These are phyloP conservation scores for Euura saliciscinereae DNA, from an alignment of 1,140 invertebrate species.

Conservation along the genomic window DNA sequence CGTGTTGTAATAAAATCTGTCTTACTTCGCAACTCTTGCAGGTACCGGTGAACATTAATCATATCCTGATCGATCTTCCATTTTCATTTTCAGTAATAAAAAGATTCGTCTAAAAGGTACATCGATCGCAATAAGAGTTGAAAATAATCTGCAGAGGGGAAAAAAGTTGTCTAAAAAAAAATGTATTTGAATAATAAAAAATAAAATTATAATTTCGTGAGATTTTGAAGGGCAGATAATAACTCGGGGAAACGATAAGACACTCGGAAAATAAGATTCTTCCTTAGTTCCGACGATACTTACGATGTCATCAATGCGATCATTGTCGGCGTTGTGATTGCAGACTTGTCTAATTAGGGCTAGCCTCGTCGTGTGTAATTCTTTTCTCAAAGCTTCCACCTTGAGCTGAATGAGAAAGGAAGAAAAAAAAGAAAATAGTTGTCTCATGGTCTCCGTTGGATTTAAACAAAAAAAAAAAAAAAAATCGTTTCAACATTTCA, in stretches of 20 bases:
- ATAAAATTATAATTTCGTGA: too few relatives aligned
- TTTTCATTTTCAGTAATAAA: not conserved
- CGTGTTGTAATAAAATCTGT: not conserved
- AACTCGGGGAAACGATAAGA: too few relatives aligned
- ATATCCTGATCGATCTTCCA: not conserved
- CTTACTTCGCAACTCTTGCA: constrained; percentile 1
- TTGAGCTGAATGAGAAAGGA: constrained; percentile 61
- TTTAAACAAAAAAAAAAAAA: not conserved
- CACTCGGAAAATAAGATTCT: too few relatives aligned
- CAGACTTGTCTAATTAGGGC: constrained; percentile 75
- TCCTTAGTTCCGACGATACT: constrained; percentile 41
- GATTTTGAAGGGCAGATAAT: too few relatives aligned
- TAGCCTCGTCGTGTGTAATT: constrained; percentile 73
- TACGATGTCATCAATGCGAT: constrained; percentile 67
- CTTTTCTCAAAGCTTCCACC: constrained; percentile 71
- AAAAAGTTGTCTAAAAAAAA: not conserved
- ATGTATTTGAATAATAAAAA: too few relatives aligned
- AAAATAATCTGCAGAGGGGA: constrained; percentile 1
- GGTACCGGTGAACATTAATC: not conserved
- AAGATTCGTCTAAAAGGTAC: not conserved
- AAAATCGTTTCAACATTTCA: constrained; percentile 41
- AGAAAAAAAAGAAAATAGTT: constrained; percentile 9
- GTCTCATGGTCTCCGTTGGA: not conserved
- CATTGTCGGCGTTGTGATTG: constrained; percentile 63
- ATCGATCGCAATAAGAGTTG: not conserved